phyloP scores from a whole-genome alignment of 2,888 invertebrate species.

The Mythimna pallens region DNA sequence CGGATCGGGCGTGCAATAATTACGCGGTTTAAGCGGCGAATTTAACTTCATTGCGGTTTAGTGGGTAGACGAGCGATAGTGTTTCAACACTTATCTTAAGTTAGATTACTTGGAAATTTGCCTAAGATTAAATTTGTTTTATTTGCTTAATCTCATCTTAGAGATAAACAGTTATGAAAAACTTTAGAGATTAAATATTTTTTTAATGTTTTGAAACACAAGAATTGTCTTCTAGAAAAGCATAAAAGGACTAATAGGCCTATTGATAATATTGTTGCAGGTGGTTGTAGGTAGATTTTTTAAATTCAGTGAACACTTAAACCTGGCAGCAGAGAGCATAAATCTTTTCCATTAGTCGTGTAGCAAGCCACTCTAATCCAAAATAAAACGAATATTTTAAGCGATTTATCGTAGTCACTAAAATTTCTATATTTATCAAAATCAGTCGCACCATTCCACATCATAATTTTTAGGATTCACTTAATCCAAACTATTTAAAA shows the following conservation, averaged over 20 bases:
- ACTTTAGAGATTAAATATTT: no score
- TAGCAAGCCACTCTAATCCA: background rate
- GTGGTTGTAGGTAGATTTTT: no score
- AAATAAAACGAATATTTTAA: background rate
- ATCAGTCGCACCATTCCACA: background rate
- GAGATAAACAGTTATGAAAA: background rate
- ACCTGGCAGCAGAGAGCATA: background rate
- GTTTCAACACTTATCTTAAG: conserved; percentile 10
- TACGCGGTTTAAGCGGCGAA: conserved; percentile 81
- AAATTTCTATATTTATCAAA: background rate
- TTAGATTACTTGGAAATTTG: background rate
- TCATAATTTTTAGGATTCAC: background rate
- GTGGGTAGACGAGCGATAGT: conserved; percentile 66
- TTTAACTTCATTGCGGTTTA: conserved; percentile 78
- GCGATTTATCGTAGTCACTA: background rate
- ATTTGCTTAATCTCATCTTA: background rate
- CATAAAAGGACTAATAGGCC: background rate
- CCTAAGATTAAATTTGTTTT: background rate
- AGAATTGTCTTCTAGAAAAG: background rate
- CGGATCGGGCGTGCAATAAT: conserved; percentile 81
- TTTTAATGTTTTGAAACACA: no score
- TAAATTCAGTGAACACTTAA: background rate
- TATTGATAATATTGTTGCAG: no score
- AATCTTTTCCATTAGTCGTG: background rate
- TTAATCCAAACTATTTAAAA: conserved; percentile 37